Percentiles rank a stretch among this genome's conserved stretches.
These are phyloP conservation scores for Eretmocerus hayati DNA, from an alignment of 2,888 invertebrate species.

Conservation along the genomic window DNA sequence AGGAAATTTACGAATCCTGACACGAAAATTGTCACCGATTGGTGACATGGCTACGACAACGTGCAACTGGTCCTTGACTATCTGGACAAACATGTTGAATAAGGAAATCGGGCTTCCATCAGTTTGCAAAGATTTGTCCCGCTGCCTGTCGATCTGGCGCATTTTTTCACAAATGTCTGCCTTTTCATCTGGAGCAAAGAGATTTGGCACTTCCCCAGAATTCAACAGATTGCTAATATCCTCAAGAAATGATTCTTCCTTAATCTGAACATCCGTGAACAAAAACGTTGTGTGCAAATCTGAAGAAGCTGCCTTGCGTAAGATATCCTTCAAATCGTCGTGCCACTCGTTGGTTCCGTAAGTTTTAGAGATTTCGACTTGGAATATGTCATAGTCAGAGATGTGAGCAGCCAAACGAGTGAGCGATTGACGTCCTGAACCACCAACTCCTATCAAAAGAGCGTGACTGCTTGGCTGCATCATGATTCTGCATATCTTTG, in stretches of 20 bases:
- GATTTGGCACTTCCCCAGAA: conserved; percentile 88
- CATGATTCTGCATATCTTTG: conserved; percentile 80
- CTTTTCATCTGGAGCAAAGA: conserved; percentile 79
- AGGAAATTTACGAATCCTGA: conserved; percentile 81
- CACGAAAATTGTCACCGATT: conserved; percentile 77
- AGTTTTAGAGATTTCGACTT: conserved; percentile 85
- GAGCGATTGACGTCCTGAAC: conserved; percentile 87
- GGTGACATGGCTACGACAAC: conserved; percentile 86
- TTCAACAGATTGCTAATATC: conserved; percentile 89
- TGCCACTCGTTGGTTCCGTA: conserved; percentile 85
- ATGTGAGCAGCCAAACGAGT: conserved; percentile 85
- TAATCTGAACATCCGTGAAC: conserved; percentile 88
- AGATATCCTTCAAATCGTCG: conserved; percentile 78
- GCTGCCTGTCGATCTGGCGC: conserved; percentile 81
- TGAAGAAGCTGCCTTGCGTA: conserved; percentile 72
- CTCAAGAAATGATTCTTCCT: conserved; percentile 88
- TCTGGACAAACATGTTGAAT: conserved; percentile 84
- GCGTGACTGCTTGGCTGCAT: conserved; percentile 89
- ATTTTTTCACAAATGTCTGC: conserved; percentile 90
- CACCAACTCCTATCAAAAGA: conserved; percentile 83
- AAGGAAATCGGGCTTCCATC: conserved; percentile 87
- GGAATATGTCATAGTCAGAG: conserved; percentile 84
- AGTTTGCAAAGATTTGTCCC: conserved; percentile 80
- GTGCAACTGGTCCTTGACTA: conserved; percentile 85
- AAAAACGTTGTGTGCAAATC: conserved; percentile 84